Conservation (phyloP, 2,113 vertebrate genomes). For the Salvelinus fontinalis region DNA sequence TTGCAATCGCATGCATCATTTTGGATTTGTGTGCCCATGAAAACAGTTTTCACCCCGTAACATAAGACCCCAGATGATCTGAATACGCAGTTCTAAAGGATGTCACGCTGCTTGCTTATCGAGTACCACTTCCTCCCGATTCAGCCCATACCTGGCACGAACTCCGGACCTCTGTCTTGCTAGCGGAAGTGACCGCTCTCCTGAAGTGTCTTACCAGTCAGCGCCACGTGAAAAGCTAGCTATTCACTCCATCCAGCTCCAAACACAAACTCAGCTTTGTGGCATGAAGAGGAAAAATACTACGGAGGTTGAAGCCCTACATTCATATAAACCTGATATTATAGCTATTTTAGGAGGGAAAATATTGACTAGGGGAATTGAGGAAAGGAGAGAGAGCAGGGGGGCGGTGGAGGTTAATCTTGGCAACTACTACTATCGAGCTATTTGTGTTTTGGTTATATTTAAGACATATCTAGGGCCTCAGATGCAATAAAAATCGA, state of each 20-base stretch:
- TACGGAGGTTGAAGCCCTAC: not conserved
- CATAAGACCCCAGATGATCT: too few species aligned
- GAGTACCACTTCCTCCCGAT: too few species aligned
- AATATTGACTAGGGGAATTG: constrained; percentile 18
- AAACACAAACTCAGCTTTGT: constrained; percentile 21
- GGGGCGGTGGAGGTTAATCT: constrained; percentile 7
- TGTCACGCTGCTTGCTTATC: too few species aligned
- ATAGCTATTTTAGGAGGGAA: constrained; percentile 20
- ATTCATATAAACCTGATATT: constrained; percentile 6
- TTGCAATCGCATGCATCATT: too few species aligned
- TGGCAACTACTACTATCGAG: not conserved
- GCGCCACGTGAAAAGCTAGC: too few species aligned
- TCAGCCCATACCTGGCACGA: too few species aligned
- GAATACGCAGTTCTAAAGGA: too few species aligned
- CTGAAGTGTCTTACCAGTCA: too few species aligned
- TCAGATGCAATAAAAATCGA: constrained; percentile 4
- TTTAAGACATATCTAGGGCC: not conserved
- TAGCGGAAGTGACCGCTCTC: too few species aligned
- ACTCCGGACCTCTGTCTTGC: too few species aligned
- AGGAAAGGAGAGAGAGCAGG: not conserved
- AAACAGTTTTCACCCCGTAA: too few species aligned
- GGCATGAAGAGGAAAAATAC: constrained; percentile 10
- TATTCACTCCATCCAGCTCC: not conserved
- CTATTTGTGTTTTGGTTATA: not conserved
- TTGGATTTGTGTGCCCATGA: too few species aligned